phyloP scores from a whole-genome alignment of 2,888 invertebrate genomes.

The Trissolcus japonicus region DNA sequence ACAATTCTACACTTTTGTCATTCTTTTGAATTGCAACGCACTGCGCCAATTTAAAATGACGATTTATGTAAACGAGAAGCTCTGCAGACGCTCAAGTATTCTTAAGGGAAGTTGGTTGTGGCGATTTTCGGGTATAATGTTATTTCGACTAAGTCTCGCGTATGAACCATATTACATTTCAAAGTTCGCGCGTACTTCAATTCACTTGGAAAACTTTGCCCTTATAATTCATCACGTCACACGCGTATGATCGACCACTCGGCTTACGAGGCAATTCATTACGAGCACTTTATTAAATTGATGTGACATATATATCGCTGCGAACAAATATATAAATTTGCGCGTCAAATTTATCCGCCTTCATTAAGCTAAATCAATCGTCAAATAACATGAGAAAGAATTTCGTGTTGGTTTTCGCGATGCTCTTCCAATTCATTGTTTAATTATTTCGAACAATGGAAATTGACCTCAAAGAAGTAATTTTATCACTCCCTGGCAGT shows the following conservation, averaged over 20 bases:
- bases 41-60: conserved; percentile 40
- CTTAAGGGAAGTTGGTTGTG: conserved; percentile 22
- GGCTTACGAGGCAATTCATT: conserved; percentile 62
- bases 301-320: conserved; percentile 55
- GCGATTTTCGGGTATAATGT: conserved; percentile 34
- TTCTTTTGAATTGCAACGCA: conserved; percentile 37
- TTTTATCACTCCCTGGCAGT: too few relatives aligned
- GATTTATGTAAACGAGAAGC: conserved; percentile 44
- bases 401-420: too few relatives aligned
- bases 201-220: conserved; percentile 56
- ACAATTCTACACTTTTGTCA: conserved; percentile 19
- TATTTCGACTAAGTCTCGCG: conserved; percentile 24
- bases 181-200: conserved; percentile 48
- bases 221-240: conserved; percentile 61
- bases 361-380: not conserved
- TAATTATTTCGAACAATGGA: too few relatives aligned
- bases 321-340: conserved; percentile 30
- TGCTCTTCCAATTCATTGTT: too few relatives aligned
- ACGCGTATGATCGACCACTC: conserved; percentile 49
- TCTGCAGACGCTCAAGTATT: conserved; percentile 37
- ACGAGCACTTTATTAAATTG: conserved; percentile 71
- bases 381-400: too few relatives aligned
- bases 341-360: conserved; percentile 2
- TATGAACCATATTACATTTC: conserved; percentile 44
- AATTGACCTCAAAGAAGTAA: too few relatives aligned